These are phyloP conservation scores for Torymus texanus DNA, from an alignment of 2,888 invertebrate genomes.

Conservation along the genomic window DNA sequence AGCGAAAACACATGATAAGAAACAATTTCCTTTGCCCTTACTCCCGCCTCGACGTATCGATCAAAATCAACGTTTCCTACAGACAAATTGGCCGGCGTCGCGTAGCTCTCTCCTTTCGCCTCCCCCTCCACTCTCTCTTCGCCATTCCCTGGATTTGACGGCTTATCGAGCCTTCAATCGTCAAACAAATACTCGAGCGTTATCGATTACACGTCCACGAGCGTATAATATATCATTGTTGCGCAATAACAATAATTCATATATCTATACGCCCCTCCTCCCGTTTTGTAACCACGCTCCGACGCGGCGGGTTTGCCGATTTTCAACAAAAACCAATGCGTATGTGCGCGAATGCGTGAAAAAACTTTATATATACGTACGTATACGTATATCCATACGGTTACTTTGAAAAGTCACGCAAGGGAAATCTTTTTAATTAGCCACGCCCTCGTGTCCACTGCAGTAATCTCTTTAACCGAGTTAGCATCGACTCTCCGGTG, in stretches of 20 bases:
- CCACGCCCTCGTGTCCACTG: too few species aligned
- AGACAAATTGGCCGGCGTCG: conserved; percentile 33
- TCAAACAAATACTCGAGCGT: conserved; percentile 41
- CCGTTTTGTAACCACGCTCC: too few species aligned
- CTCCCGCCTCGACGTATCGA: conserved; percentile 3
- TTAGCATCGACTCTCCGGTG: too few species aligned
- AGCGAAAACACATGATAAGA: conserved; percentile 48
- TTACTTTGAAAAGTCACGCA: too few species aligned
- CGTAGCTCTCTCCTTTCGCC: neutral
- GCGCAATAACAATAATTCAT: conserved; percentile 40
- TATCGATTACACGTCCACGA: conserved; percentile 31
- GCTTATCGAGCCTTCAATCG: conserved; percentile 48
- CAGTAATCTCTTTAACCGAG: too few species aligned
- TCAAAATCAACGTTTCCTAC: conserved; percentile 44
- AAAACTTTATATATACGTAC: too few species aligned
- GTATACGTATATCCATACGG: too few species aligned
- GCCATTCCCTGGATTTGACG: conserved; percentile 26
- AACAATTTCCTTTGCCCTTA: conserved; percentile 40
- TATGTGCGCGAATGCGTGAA: neutral
- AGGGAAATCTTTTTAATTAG: too few species aligned
- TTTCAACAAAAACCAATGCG: neutral
- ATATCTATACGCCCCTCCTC: neutral
- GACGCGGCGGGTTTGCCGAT: neutral
- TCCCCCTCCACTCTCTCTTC: conserved; percentile 2
- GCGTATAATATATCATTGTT: conserved; percentile 30